Evolutionary conservation across 1,140 invertebrate species (phyloP), one percentile per base, ranked within the genome.

Genomic region (Atta colombica): DNA sequence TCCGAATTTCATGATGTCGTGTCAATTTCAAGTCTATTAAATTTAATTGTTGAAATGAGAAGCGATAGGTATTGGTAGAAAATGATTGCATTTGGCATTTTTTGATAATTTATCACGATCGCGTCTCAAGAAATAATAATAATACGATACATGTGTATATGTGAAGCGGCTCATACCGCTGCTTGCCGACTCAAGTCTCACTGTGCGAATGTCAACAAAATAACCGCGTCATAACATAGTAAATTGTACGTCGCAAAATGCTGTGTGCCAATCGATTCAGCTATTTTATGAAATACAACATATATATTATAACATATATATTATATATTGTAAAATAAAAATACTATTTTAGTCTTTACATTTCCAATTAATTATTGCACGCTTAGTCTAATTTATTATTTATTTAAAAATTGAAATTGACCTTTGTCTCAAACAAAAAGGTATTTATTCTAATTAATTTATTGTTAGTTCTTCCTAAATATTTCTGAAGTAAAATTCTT

Each of bases 221-320:
- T 14, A n/a, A 68, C 65, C 65, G n/a, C 35, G n/a, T 68, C 65
- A 45, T 35, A 21, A 66, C 18, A 66, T 39, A 66, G 65, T 68
- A 68, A 21, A n/a, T n/a, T 68, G n/a, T 68, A 68, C n/a, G n/a
- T 68, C 35, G 65, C 35, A 39, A 68, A 68, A n/a, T 10, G 31
- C 3, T n/a, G 7, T 66, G 65, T 66, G 65, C 65, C 65, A 66
- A 66, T 3, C 18, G 65, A 39, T 66, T 10, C 65, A 21, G 8
- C 31, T 10, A 7, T 10, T 68, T 8, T 45, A 68, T 68, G n/a
- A 68, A 45, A 68, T 68, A 25, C 45, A 68, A 39, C 18, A 5
- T 45, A 21, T 68, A 18, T 39, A 68, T 68, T 68, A n/a, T n/a
- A 66, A 66, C 25, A 25, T 25, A 25, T 25, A 25, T 25, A 25